These are phyloP conservation scores for Drosophila takahashii DNA, from an alignment of 1,140 invertebrate genomes.

Conservation along the genomic window DNA sequence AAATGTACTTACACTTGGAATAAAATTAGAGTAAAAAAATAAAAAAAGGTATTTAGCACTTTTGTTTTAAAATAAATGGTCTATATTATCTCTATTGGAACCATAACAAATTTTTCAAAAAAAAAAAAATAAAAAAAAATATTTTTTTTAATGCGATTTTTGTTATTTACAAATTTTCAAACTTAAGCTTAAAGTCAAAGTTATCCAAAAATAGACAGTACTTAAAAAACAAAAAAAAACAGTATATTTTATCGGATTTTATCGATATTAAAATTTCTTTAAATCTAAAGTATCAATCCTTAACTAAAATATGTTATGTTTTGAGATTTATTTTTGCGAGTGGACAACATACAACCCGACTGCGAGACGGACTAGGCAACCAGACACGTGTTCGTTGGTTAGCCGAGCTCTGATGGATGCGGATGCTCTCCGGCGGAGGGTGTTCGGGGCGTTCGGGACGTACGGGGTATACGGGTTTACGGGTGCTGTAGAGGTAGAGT, in stretches of 20 bases:
- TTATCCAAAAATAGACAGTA: no score
- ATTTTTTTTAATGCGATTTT: no score
- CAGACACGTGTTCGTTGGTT: conserved; percentile 23
- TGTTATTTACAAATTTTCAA: no score
- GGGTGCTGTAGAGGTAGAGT: conserved; percentile 12
- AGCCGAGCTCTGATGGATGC: conserved; percentile 23
- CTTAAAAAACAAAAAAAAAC: no score
- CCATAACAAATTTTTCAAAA: no score
- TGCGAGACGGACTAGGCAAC: conserved; percentile 10
- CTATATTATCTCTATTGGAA: no score
- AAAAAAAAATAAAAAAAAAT: no score
- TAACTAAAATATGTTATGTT: neutral
- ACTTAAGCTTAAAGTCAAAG: no score
- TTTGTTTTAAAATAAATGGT: no score
- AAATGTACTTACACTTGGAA: conserved; percentile 6
- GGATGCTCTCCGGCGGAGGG: conserved; percentile 23
- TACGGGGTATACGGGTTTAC: conserved; percentile 4
- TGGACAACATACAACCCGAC: conserved; percentile 20
- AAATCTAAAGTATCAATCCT: no score
- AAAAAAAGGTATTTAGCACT: neutral
- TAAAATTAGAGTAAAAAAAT: neutral
- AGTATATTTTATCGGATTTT: no score
- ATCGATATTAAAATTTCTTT: no score
- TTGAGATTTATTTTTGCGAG: conserved; percentile 6
- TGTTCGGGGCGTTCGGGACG: neutral